These are phyloP conservation scores for Phalera bucephala DNA, from an alignment of 2,888 invertebrate species.

Conservation along the genomic window DNA sequence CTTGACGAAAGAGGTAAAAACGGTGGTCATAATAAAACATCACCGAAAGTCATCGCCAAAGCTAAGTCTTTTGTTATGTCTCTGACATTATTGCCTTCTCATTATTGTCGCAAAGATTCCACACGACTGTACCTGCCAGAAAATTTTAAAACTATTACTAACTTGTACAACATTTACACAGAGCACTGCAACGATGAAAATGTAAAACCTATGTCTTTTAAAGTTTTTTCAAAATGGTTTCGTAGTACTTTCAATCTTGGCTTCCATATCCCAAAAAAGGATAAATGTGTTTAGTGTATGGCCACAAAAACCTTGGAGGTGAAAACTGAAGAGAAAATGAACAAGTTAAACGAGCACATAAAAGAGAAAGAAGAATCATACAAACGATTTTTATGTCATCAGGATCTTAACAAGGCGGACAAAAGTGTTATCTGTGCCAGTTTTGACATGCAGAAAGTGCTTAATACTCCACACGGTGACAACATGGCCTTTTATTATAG, in stretches of 20 bases:
- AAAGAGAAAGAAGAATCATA: slow-evolving; percentile 6
- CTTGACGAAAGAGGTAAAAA: neutral
- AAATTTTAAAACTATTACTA: neutral
- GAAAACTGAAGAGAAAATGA: slow-evolving; percentile 3
- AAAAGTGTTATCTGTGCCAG: slow-evolving; percentile 4
- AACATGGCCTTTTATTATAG: neutral
- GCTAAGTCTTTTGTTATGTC: neutral
- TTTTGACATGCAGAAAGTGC: slow-evolving; percentile 8
- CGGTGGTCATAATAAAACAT: neutral
- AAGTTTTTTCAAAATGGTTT: slow-evolving; percentile 4
- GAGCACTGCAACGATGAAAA: neutral
- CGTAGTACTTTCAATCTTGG: slow-evolving; percentile 3
- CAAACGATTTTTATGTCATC: slow-evolving; percentile 5
- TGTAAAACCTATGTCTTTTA: neutral
- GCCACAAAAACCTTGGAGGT: neutral
- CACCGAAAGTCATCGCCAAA: neutral
- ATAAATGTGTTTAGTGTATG: slow-evolving; percentile 3
- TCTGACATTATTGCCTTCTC: slow-evolving; percentile 2
- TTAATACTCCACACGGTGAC: slow-evolving; percentile 7
- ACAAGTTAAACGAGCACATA: neutral
- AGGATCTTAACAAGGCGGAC: slow-evolving; percentile 2
- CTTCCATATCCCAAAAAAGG: slow-evolving; percentile 7
- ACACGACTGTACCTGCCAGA: neutral
- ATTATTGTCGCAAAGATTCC: slow-evolving; percentile 1
- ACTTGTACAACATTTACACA: slow-evolving; percentile 2